Base-by-base conservation (phyloP, 2,888 invertebrate species). In the Chloroclystis v-ata region DNA sequence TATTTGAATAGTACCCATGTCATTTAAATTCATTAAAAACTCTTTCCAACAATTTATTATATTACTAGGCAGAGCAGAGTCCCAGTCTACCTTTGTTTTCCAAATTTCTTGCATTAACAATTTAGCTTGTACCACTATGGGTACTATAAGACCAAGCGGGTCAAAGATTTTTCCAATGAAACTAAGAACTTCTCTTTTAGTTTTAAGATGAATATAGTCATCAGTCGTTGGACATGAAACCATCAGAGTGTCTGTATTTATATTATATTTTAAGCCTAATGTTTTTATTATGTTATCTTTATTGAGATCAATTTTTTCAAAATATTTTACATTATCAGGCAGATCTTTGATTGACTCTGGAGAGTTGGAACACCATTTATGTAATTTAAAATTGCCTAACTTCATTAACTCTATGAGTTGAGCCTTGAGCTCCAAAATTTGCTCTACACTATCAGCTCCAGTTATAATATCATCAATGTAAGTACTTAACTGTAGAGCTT, bases 51-150 rank as follows among this genome's bases (percentile, higher is more conserved):
- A 7, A 8, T 26, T n/a, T 6, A 12, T 28, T 4, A 41, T 32
- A 13, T 41, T 4, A 24, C 32, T 32, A 25, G 40, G 40, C 5
- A n/a, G 24, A 0, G 8, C 10, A 3, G 12, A 3, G 30, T 41
- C 32, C 32, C 41, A 41, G 14, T 16, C 41, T n/a, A 32, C 35
- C 12, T 51, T 44, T 0, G 20, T 16, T 8, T 40, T 32, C 39
- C 53, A 25, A 25, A 25, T 6, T 8, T 6, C 6, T 25, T 25
- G 25, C 25, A 53, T 49, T 20, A 56, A 32, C 3, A 29, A 11
- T 11, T 49, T 52, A 5, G 42, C 52, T 14, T 20, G 37, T 10
- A 47, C 32, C 14, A 48, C 30, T 5, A 54, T 38, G 9, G 52
- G 49, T 6, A 44, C 25, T 4, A 47, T 25, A 11, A 49, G 12